phyloP scores from a whole-genome alignment of 2,888 invertebrate species.

The Drosophila lutescens region DNA sequence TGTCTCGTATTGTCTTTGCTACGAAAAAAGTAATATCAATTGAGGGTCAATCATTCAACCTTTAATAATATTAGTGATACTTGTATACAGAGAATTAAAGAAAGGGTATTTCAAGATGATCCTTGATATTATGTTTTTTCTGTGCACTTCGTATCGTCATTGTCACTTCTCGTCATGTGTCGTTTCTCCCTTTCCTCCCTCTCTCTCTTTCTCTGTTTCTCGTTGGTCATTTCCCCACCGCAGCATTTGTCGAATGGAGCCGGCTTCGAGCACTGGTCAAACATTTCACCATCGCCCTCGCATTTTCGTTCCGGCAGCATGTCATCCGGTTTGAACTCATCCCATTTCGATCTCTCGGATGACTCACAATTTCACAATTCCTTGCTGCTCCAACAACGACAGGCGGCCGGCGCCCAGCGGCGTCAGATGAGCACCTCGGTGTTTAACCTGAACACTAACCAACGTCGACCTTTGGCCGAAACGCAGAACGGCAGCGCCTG shows the following conservation, averaged over 20 bases:
- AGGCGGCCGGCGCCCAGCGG: constrained; percentile 69
- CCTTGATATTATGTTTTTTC: constrained; percentile 2
- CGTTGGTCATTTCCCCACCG: constrained; percentile 52
- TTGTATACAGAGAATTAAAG: no score
- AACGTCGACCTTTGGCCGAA: constrained; percentile 77
- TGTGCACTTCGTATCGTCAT: constrained; percentile 26
- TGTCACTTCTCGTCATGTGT: constrained; percentile 48
- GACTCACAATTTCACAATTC: constrained; percentile 82
- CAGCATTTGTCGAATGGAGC: constrained; percentile 64
- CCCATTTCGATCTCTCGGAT: constrained; percentile 83
- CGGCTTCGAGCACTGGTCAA: constrained; percentile 84
- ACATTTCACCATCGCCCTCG: constrained; percentile 84
- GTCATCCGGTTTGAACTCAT: constrained; percentile 84
- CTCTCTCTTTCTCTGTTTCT: constrained; percentile 52
- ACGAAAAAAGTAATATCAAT: constrained; percentile 2
- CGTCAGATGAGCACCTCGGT: constrained; percentile 85
- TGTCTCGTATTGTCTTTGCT: constrained; percentile 45
- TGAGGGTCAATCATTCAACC: no score
- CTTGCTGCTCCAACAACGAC: constrained; percentile 81
- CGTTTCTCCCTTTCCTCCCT: constrained; percentile 48
- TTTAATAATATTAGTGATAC: no score
- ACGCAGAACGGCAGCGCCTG: constrained; percentile 59
- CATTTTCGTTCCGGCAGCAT: constrained; percentile 84
- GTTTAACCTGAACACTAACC: constrained; percentile 85
- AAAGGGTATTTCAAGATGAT: background rate